Conservation (phyloP, 2,888 invertebrate genomes). For the Tryphoninae sp. region DNA sequence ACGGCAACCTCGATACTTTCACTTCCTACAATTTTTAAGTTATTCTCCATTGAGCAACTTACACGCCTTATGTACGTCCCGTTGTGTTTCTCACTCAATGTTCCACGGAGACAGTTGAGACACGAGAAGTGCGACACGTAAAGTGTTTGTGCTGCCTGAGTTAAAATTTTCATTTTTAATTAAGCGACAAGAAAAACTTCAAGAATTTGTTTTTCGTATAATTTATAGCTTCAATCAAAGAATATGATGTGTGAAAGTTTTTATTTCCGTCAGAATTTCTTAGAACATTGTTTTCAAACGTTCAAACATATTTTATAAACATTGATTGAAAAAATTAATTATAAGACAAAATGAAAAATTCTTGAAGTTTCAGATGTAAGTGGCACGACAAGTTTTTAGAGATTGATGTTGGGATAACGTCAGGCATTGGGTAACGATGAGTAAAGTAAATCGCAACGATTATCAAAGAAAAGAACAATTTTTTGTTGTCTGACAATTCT, state of each 20-base stretch:
- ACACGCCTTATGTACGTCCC: conserved; percentile 60
- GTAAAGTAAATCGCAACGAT: conserved; percentile 21
- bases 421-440: not conserved
- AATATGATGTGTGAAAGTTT: no score
- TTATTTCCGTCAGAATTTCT: no score
- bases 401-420: not conserved
- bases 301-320: no score
- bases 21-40: conserved; percentile 74
- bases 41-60: conserved; percentile 69
- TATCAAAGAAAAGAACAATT: conserved; percentile 58
- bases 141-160: not conserved
- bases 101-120: conserved; percentile 12
- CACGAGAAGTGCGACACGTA: not conserved
- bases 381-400: not conserved
- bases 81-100: conserved; percentile 23
- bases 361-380: no score
- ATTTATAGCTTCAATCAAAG: no score
- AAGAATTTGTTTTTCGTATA: no score
- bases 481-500: conserved; percentile 58
- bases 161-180: not conserved
- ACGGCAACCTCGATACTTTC: conserved; percentile 71
- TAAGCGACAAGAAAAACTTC: not conserved
- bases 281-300: no score
- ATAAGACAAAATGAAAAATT: no score
- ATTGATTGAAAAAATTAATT: no score